A percentile compares a stretch with the other conserved stretches of the same genome.
Evolutionary conservation across 2,888 invertebrate species (phyloP).

Genomic region (Exocentrus adspersus): DNA sequence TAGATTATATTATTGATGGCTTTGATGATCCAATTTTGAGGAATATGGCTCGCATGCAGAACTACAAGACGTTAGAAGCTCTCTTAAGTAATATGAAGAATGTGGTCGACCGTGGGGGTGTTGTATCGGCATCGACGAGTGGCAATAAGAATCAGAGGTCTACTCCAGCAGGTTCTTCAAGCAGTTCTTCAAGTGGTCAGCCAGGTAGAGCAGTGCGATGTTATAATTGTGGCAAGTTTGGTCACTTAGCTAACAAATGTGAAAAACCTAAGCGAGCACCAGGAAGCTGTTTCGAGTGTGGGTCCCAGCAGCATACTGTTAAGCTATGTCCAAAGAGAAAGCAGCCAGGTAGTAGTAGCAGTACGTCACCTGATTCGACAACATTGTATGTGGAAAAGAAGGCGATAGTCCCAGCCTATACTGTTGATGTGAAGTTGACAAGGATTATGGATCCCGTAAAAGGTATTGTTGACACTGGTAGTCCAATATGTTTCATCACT

Average conservation of each 20-base stretch:
- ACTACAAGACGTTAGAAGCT: not conserved
- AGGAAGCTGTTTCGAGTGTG: slow-evolving; percentile 43
- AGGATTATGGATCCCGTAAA: not conserved
- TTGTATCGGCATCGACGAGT: no score
- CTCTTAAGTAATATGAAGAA: not conserved
- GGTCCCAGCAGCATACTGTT: slow-evolving; percentile 50
- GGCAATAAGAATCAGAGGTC: no score
- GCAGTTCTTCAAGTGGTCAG: no score
- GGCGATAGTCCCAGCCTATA: not conserved
- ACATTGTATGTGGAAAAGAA: not conserved
- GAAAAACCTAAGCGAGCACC: slow-evolving; percentile 15
- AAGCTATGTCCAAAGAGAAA: slow-evolving; percentile 18
- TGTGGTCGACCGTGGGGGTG: not conserved
- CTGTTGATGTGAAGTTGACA: not conserved
- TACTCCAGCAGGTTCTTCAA: no score
- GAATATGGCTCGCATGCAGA: slow-evolving; percentile 12
- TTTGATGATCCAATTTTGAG: not conserved
- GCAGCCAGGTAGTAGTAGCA: no score
- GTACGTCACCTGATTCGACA: not conserved
- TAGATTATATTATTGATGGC: slow-evolving; percentile 29
- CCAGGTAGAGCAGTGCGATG: not conserved
- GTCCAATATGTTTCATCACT: slow-evolving; percentile 28
- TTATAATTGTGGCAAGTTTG: slow-evolving; percentile 26
- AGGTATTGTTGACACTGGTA: not conserved
- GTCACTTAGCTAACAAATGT: slow-evolving; percentile 14